A percentile compares a stretch with the other conserved stretches of the same genome.
Conservation (phyloP, 2,797 vertebrate genomes). For the Bradypus variegatus region DNA sequence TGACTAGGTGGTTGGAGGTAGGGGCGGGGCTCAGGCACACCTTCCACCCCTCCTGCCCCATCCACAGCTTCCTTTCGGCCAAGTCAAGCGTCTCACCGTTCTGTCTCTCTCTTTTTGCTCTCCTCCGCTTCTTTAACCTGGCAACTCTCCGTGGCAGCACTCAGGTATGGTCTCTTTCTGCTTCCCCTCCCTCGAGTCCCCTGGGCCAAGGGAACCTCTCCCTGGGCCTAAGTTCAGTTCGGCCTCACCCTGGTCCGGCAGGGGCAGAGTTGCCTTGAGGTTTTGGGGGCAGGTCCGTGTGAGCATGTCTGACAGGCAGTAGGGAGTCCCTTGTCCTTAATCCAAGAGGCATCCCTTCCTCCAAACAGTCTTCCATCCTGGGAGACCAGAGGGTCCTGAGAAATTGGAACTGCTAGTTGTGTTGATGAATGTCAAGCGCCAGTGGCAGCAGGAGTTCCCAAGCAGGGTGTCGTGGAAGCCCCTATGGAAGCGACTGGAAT, state of each 20-base stretch:
- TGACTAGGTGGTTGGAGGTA: neutral
- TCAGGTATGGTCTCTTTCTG: conserved; percentile 85
- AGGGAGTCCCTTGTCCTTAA: neutral
- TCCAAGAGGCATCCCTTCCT: neutral
- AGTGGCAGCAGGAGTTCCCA: neutral
- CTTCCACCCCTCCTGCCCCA: neutral
- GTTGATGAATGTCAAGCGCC: neutral
- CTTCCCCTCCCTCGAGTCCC: conserved; percentile 36
- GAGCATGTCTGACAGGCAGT: neutral
- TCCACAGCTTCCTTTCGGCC: neutral
- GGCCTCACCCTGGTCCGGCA: neutral
- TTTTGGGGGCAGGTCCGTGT: neutral
- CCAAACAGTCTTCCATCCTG: neutral
- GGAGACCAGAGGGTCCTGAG: neutral
- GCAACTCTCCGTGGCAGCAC: conserved; percentile 85
- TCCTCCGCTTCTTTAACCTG: conserved; percentile 75
- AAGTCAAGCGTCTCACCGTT: conserved; percentile 64
- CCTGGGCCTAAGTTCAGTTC: neutral
- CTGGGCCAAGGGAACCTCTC: too few relatives aligned
- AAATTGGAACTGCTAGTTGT: neutral
- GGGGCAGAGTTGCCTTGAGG: neutral
- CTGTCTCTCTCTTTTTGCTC: conserved; percentile 76
- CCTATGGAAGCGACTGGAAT: neutral
- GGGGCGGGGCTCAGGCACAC: neutral
- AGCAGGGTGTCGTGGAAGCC: neutral